phyloP scores from a whole-genome alignment of 2,888 invertebrate species.

The Sinotaia quadrata region DNA sequence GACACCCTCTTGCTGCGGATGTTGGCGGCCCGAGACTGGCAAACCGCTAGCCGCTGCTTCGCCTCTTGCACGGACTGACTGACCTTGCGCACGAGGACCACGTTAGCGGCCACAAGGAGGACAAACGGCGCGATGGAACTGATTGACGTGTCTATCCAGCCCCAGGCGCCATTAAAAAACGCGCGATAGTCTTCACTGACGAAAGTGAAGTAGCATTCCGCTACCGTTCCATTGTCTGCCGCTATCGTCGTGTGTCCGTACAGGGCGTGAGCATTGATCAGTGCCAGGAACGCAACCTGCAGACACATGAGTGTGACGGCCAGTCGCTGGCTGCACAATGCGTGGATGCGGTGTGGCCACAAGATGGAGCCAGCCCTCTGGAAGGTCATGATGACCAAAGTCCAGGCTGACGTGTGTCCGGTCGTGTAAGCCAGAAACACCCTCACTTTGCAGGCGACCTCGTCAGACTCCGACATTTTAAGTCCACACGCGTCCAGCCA shows the following conservation, averaged over 20 bases:
- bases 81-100: constrained; percentile 10
- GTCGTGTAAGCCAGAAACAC: constrained; percentile 12
- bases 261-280: constrained; percentile 11
- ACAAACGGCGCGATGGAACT: constrained; percentile 12
- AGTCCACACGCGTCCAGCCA: background rate
- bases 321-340: background rate
- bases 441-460: constrained; percentile 28
- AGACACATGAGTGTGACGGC: background rate
- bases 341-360: constrained; percentile 24
- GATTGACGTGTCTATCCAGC: constrained; percentile 3
- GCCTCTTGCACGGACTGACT: constrained; percentile 1
- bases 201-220: background rate
- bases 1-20: background rate
- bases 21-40: background rate
- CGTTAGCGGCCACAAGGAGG: constrained; percentile 7
- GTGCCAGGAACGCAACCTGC: background rate
- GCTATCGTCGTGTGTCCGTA: background rate
- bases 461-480: constrained; percentile 4
- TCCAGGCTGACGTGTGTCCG: constrained; percentile 27
- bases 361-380: constrained; percentile 22
- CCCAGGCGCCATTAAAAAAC: constrained; percentile 18
- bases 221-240: background rate
- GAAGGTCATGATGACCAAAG: constrained; percentile 32
- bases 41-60: background rate
- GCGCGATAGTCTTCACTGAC: constrained; percentile 1